Conservation (phyloP, 2,797 vertebrate genomes). For the Gephyroberyx darwinii region DNA sequence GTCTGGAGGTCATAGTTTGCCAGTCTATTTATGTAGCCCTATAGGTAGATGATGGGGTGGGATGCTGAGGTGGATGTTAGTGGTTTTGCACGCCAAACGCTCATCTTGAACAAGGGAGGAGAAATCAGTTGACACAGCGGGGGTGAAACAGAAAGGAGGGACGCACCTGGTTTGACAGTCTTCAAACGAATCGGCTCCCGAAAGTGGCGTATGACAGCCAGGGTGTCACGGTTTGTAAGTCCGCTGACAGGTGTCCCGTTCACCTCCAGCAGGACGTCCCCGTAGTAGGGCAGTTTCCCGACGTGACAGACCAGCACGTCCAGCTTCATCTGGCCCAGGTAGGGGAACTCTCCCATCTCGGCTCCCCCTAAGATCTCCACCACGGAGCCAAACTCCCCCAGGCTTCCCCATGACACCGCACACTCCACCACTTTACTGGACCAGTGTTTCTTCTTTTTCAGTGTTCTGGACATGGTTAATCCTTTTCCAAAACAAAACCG, state of each 20-base stretch:
- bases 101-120: constrained; percentile 20
- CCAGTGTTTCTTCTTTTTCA: constrained; percentile 98
- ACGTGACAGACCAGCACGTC: constrained; percentile 85
- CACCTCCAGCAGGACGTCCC: constrained; percentile 95
- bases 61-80: neutral
- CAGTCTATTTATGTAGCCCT: neutral
- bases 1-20: neutral
- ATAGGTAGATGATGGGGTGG: neutral
- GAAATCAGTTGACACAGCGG: constrained; percentile 27
- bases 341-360: constrained; percentile 85
- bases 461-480: constrained; percentile 90
- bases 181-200: constrained; percentile 93
- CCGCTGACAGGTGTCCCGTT: constrained; percentile 97
- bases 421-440: constrained; percentile 95
- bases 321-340: constrained; percentile 86
- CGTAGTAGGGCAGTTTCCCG: constrained; percentile 88
- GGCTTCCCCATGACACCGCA: constrained; percentile 89
- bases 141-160: neutral
- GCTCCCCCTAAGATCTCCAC: constrained; percentile 89
- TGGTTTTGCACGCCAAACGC: constrained; percentile 13
- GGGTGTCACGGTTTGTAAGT: constrained; percentile 94
- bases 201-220: constrained; percentile 96
- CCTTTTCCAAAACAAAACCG: constrained; percentile 1
- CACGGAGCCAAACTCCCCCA: constrained; percentile 86
- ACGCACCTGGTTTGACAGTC: constrained; percentile 93